Base-by-base conservation (phyloP, 2,113 vertebrate species). In the Tamias sibiricus region DNA sequence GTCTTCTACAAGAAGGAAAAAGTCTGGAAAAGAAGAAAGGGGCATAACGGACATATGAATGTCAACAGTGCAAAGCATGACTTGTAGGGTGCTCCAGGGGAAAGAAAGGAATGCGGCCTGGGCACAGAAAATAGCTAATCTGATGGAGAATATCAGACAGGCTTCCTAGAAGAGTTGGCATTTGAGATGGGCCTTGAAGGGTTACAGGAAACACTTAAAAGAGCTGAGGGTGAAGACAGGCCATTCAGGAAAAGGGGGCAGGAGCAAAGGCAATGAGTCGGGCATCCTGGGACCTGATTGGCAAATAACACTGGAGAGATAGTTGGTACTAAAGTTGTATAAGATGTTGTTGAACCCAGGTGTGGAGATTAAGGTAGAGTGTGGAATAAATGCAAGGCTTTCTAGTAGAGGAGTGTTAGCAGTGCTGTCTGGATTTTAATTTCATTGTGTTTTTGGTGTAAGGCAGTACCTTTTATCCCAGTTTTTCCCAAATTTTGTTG, bases 261-360 rank as follows among this genome's bases (percentile, higher is more conserved):
- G 57, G 64, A 49, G 37, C 80, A 42, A 69, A 87, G 54, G 75
- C 47, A 59, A 32, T 12, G 4, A 74, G 86, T 35, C 47, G 52
- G 87, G 64, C 96, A 35, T 87, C 94, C 75, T 40, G 87, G 87
- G 71, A 17, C 95, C 87, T 95, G 80, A 87, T 69, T 20, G 71
- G 49, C 93, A 80, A 37, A 75, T 32, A 40, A 10, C 14, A 24
- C 76, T 44, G 6, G 40, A 59, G 71, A 94, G 76, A 49, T 69
- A 32, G 80, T 80, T 89, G 85, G 79, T 26, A 5, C 26, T 44
- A n/a, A 42, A 4, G 16, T 83, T 66, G 66, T 8, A 2, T 66
- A 75, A 72, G 37, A 28, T 20, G 28, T 37, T 82, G 30, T 3
- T 1, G 52, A 64, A 44, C 52, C 28, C 76, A 24, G 54, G 37